Evolutionary conservation across 2,113 vertebrate species (phyloP), one percentile per base, ranked within the genome.

Genomic region (Hypocryptadius cinnamomeus): DNA sequence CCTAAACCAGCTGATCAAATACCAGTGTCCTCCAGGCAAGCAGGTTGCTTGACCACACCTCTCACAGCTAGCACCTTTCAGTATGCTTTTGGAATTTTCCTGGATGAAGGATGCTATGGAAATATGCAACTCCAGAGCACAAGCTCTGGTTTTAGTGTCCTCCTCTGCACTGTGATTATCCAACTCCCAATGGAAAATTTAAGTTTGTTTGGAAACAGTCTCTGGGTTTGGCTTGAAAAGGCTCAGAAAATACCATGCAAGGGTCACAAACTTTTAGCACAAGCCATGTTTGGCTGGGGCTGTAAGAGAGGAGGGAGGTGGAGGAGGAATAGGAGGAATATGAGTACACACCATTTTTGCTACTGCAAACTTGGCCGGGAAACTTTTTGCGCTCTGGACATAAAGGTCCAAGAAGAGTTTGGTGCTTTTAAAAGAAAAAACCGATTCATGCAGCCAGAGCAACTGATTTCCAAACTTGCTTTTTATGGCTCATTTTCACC

Each of bases 161-260:
- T 91, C 85, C 87, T 88, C 92, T 80, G 72, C 88, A 83, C 92
- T 93, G 79, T 0, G 20, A 88, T 95, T 95, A 95, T 88, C 83
- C 79, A 84, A 56, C 57, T 87, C 60, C 31, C 57, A 63, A 5
- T 78, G 93, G 88, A 96, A 95, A 93, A 94, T 33, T 87, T 24
- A 79, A 83, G 72, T 78, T 77, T 80, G 53, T 83, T 90, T 85
- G 85, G 91, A 95, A 94, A 87, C 40, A 48, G 42, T 78, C 64
- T 53, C 51, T 66, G 53, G 64, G 44, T 90, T 87, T 90, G 85
- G 85, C 79, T 86, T 51, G 44, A 45, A 80, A 83, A 90, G 69
- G n/a, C 76, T 88, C 56, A 88, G 51, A 92, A 90, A 80, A 50
- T 59, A 51, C 76, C 13, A 7, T 3, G 3, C 47, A 90, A 83